Evolutionary conservation across 53 echinoderm and acorn worm genomes (phyloP).

Genomic region (Arbacia lixula): DNA sequence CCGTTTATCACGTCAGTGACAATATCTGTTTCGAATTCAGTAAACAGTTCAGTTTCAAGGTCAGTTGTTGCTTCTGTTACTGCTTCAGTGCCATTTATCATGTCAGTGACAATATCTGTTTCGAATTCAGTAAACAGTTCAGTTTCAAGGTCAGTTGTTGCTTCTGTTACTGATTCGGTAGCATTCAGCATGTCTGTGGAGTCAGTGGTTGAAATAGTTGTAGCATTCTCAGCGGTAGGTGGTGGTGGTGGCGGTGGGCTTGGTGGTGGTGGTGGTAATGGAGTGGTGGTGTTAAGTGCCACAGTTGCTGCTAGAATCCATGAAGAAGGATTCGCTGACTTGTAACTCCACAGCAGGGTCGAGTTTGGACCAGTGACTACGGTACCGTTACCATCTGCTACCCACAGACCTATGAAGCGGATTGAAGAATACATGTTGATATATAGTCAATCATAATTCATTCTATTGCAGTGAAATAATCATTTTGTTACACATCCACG

Average conservation of each 20-base stretch:
- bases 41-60: neutral
- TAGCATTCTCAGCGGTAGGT: neutral
- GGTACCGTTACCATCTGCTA: neutral
- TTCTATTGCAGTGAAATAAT: too few species aligned
- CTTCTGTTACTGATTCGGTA: neutral
- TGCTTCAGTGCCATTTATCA: neutral
- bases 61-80: slow-evolving; percentile 5
- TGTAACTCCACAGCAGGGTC: neutral
- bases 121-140: neutral
- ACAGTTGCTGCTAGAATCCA: neutral
- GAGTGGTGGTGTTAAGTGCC: neutral
- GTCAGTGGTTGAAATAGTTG: neutral
- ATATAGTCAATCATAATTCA: too few species aligned
- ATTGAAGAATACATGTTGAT: too few species aligned
- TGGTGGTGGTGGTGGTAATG: neutral
- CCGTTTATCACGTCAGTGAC: neutral
- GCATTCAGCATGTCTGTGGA: neutral
- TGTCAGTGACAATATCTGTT: neutral
- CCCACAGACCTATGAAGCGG: slow-evolving; percentile 1
- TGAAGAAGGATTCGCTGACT: neutral
- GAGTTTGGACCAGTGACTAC: neutral
- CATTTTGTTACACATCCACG: too few species aligned
- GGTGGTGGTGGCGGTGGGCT: neutral
- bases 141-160: neutral
- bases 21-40: neutral